A percentile compares a stretch with the other conserved stretches of the same genome.
These are phyloP conservation scores for Apamea sordens DNA, from an alignment of 2,888 invertebrate species.

Conservation along the genomic window DNA sequence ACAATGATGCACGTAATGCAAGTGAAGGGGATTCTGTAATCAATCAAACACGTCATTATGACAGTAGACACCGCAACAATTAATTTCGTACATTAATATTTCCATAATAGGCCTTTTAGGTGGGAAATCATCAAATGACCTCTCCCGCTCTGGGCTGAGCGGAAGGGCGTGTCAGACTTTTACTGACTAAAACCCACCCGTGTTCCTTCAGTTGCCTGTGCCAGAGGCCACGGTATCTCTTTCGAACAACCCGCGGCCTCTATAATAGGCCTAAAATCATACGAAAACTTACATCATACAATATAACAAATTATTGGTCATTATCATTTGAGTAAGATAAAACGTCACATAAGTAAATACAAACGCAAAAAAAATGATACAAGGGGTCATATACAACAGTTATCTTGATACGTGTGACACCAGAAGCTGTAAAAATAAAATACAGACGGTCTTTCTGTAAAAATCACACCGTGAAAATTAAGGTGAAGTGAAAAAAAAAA, in stretches of 20 bases:
- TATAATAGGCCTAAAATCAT: conserved; percentile 10
- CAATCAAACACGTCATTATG: not conserved
- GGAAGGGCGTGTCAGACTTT: too few species aligned
- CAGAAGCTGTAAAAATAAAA: not conserved
- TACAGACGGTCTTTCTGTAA: not conserved
- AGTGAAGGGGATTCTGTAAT: not conserved
- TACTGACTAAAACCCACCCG: too few species aligned
- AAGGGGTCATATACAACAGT: conserved; percentile 19
- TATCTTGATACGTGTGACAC: not conserved
- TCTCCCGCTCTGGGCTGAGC: too few species aligned
- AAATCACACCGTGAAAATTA: too few species aligned
- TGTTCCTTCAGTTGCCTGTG: too few species aligned
- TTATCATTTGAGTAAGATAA: conserved; percentile 8
- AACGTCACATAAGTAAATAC: conserved; percentile 3
- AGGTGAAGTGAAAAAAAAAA: not conserved
- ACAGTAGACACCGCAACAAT: not conserved
- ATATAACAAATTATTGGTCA: conserved; percentile 15
- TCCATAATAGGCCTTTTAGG: conserved; percentile 12
- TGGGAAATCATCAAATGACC: too few species aligned
- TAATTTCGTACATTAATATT: conserved; percentile 21
- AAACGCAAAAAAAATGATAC: conserved; percentile 27
- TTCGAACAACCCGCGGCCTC: not conserved
- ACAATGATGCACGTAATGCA: not conserved
- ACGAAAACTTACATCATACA: conserved; percentile 33
- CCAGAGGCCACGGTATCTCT: too few species aligned